These are phyloP conservation scores for Sorex araneus DNA, from an alignment of 2,113 vertebrate genomes.

Conservation along the genomic window DNA sequence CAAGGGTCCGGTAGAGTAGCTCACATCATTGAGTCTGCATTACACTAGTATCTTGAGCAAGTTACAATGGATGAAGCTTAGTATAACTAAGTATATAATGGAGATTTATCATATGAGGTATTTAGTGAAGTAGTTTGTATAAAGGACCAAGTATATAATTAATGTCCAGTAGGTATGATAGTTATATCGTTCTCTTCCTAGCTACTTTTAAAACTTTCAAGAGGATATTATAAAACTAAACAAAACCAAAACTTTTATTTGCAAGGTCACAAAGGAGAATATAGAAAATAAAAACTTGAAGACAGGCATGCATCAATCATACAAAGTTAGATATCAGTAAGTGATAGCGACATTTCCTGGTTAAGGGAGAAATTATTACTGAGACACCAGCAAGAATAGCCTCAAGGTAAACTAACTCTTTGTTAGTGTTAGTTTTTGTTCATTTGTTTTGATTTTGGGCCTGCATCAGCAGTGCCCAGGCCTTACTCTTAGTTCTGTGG, in stretches of 20 bases:
- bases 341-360: not conserved
- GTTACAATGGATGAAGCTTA: not conserved
- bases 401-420: not conserved
- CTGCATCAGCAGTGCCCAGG: too few relatives aligned
- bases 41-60: not conserved
- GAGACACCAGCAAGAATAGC: constrained; percentile 20
- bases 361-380: constrained; percentile 29
- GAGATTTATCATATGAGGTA: not conserved
- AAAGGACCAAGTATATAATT: not conserved
- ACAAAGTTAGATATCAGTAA: not conserved
- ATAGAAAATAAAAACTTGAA: not conserved
- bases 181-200: not conserved
- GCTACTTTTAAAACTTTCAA: constrained; percentile 42
- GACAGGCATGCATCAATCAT: not conserved
- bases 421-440: not conserved
- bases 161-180: not conserved
- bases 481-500: too few relatives aligned
- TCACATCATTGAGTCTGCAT: not conserved
- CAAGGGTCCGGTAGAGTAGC: too few relatives aligned
- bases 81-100: not conserved
- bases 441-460: not conserved
- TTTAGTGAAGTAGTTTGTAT: not conserved
- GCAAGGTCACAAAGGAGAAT: not conserved
- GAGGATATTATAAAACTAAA: constrained; percentile 13
- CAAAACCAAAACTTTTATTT: constrained; percentile 22